These are phyloP conservation scores for Proales similis DNA, from an alignment of 1,140 invertebrate genomes.

Conservation along the genomic window DNA sequence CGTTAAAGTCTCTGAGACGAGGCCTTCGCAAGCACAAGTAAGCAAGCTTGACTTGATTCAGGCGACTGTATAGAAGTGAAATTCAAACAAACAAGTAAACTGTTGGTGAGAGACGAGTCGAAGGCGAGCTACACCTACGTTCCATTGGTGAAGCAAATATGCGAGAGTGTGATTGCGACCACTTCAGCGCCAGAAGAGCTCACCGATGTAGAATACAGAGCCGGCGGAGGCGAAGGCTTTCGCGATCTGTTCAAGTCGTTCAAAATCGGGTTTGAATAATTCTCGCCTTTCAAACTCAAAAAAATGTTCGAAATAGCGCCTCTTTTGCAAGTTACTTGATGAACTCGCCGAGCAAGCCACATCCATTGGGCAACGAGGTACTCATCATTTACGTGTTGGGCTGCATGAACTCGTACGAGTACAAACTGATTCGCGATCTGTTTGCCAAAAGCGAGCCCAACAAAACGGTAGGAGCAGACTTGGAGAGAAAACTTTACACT, in stretches of 20 bases:
- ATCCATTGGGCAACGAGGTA: conserved; percentile 32
- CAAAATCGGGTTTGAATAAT: conserved; percentile 28
- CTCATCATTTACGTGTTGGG: conserved; percentile 30
- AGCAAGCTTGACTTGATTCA: not conserved
- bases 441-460: conserved; percentile 4
- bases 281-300: not conserved
- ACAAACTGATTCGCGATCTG: conserved; percentile 14
- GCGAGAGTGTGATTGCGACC: conserved; percentile 25
- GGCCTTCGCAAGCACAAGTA: conserved; percentile 10
- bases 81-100: not conserved
- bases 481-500: not conserved
- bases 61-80: not conserved
- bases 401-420: conserved; percentile 18
- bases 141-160: conserved; percentile 30
- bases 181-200: not conserved
- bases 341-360: conserved; percentile 3
- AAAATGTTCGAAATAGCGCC: not conserved
- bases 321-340: conserved; percentile 20
- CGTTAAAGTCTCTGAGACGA: not conserved
- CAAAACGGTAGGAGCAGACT: conserved; percentile 11
- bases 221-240: conserved; percentile 10
- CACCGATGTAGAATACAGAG: conserved; percentile 8
- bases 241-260: conserved; percentile 24
- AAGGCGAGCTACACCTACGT: conserved; percentile 12
- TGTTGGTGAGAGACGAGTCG: not conserved